phyloP scores from a whole-genome alignment of 2,113 vertebrate species.

The Pygoscelis adeliae region DNA sequence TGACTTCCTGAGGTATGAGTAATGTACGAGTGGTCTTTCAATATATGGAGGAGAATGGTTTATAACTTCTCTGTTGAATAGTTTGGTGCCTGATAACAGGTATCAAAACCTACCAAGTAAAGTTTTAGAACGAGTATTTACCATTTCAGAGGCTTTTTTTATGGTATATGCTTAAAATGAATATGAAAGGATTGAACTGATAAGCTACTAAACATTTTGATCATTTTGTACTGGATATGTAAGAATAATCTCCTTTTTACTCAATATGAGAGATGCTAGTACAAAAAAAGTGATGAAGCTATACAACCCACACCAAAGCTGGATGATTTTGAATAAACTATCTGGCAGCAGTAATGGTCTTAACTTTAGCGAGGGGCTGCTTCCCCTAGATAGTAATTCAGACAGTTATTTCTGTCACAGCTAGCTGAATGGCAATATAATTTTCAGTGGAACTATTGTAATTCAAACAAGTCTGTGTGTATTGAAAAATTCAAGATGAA shows the following conservation, averaged over 20 bases:
- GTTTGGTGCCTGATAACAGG: neutral
- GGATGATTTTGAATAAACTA: constrained; percentile 33
- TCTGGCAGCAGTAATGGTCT: constrained; percentile 31
- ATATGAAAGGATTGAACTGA: neutral
- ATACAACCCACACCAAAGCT: neutral
- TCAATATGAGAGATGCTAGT: neutral
- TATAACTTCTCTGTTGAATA: neutral
- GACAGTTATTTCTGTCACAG: constrained; percentile 31
- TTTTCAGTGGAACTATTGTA: neutral
- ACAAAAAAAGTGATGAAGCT: neutral
- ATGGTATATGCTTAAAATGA: neutral
- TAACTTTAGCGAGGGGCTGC: neutral
- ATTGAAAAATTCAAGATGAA: neutral
- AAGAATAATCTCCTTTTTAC: constrained; percentile 3
- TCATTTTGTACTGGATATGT: neutral
- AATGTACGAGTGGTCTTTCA: neutral
- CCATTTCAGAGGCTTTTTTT: neutral
- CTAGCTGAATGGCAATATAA: neutral
- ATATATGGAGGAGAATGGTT: neutral
- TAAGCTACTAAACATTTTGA: neutral
- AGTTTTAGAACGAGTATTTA: neutral
- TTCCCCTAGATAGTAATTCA: constrained; percentile 32
- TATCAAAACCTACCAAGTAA: neutral
- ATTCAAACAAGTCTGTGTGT: neutral
- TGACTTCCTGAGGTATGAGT: neutral